Base-by-base conservation (phyloP, 2,797 vertebrate species). In the Meda fulgida region DNA sequence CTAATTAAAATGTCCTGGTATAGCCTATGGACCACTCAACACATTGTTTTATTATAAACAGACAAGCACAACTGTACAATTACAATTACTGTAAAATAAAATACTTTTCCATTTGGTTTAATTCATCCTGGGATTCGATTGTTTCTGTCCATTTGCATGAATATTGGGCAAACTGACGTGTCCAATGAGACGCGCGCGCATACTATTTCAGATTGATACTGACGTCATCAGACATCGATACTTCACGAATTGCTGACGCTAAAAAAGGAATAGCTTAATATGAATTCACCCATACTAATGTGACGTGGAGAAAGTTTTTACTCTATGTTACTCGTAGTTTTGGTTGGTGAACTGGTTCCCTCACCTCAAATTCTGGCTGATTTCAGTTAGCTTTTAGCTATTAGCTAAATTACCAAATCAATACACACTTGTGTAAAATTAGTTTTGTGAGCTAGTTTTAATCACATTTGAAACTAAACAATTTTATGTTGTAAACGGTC, bases 61-160 rank as follows among this genome's bases (percentile, higher is more conserved):
- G 3, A 71, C 16, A 34, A 36, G 26, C 19, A 16, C 29, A 58
- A 31, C 36, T 71, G 2, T 40, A 26, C 16, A 34, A 16, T 9
- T 58, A 7, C n/a, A 38, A 40, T 34, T 14, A 31, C 76, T 70
- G 23, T 36, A 11, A 34, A 18, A 29, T 1, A n/a, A 43, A 3
- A n/a, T 43, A 43, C 11, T 3, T 43, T 43, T 85, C 1, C 0
- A 34, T 72, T 55, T 60, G 81, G 26, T 40, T 48, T 8, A 14
- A 63, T 11, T 72, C 18, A 14, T 2, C 4, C 10, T 51, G 5
- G n/a, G 8, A 38, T 65, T 14, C 6, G 11, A 7, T 51, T 34
- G 75, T 86, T 78, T 78, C 73, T 70, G 10, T 4, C 1, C 13
- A 72, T 83, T 83, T 82, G 73, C 73, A 72, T 83, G 1, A 48